Percentiles rank a stretch among this genome's conserved stretches.
Conservation (phyloP, 2,797 vertebrate species). For the Pipistrellus nathusii region DNA sequence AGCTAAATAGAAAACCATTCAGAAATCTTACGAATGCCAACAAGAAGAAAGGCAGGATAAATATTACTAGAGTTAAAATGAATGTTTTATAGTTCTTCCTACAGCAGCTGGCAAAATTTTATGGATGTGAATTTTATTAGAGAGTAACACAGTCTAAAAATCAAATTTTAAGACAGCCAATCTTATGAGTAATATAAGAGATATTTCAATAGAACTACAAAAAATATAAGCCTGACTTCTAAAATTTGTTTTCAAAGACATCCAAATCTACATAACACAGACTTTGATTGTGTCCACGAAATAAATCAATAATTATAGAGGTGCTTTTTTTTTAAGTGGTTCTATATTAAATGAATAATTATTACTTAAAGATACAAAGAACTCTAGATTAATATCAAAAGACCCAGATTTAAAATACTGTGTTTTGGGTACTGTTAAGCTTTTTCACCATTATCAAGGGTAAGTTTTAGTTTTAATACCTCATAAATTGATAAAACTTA, state of each 20-base stretch:
- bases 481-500: slow-evolving; percentile 16
- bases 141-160: slow-evolving; percentile 64
- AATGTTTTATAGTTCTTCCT: slow-evolving; percentile 65
- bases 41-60: slow-evolving; percentile 54
- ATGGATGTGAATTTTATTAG: slow-evolving; percentile 70
- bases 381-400: background rate
- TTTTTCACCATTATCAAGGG: background rate
- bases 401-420: background rate
- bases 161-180: slow-evolving; percentile 63
- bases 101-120: slow-evolving; percentile 69
- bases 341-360: background rate
- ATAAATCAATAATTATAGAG: slow-evolving; percentile 51
- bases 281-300: slow-evolving; percentile 42
- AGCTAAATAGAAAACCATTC: slow-evolving; percentile 58
- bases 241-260: slow-evolving; percentile 62
- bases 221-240: slow-evolving; percentile 60
- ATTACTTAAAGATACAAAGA: slow-evolving; percentile 60
- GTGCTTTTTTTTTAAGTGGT: slow-evolving; percentile 54
- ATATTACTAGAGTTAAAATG: slow-evolving; percentile 60
- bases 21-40: slow-evolving; percentile 65
- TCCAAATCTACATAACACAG: slow-evolving; percentile 28
- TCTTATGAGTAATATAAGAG: slow-evolving; percentile 50
- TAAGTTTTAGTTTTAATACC: slow-evolving; percentile 23
- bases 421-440: background rate
- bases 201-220: slow-evolving; percentile 56